A percentile compares a stretch with the other conserved stretches of the same genome.
Evolutionary conservation across 2,113 vertebrate genomes (phyloP).

Genomic region (Antechinus stuartii): DNA sequence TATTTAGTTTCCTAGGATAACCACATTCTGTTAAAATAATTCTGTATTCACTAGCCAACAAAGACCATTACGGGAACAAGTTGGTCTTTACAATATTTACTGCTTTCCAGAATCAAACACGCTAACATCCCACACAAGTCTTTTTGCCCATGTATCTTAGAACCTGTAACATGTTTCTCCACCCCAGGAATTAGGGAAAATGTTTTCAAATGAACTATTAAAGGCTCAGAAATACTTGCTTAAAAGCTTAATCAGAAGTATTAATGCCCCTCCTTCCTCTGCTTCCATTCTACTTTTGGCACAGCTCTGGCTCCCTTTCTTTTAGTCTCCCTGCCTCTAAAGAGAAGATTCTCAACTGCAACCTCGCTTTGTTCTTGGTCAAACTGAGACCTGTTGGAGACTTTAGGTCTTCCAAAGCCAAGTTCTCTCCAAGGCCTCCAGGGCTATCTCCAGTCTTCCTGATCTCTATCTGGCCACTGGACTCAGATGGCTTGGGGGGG

Average conservation of each 20-base stretch:
- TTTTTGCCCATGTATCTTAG: not conserved
- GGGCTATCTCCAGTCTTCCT: too few relatives aligned
- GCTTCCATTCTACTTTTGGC: not conserved
- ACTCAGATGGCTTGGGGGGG: too few relatives aligned
- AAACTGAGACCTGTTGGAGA: too few relatives aligned
- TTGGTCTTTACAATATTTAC: not conserved
- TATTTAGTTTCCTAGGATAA: slow-evolving; percentile 20
- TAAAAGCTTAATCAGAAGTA: not conserved
- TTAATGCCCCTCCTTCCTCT: not conserved
- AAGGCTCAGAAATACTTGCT: slow-evolving; percentile 12
- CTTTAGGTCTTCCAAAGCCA: too few relatives aligned
- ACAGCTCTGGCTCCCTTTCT: not conserved
- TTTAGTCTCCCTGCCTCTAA: not conserved
- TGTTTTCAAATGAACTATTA: not conserved
- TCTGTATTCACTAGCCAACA: not conserved
- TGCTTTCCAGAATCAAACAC: not conserved
- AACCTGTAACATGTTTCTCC: not conserved
- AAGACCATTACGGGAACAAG: not conserved
- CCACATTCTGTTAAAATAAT: not conserved
- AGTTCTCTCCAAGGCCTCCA: too few relatives aligned
- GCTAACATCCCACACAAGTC: not conserved
- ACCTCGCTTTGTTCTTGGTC: too few relatives aligned
- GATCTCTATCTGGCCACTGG: too few relatives aligned
- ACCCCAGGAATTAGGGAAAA: not conserved
- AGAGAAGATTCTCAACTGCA: too few relatives aligned